phyloP scores from a whole-genome alignment of 2,113 vertebrate species.

The Sula dactylatra region DNA sequence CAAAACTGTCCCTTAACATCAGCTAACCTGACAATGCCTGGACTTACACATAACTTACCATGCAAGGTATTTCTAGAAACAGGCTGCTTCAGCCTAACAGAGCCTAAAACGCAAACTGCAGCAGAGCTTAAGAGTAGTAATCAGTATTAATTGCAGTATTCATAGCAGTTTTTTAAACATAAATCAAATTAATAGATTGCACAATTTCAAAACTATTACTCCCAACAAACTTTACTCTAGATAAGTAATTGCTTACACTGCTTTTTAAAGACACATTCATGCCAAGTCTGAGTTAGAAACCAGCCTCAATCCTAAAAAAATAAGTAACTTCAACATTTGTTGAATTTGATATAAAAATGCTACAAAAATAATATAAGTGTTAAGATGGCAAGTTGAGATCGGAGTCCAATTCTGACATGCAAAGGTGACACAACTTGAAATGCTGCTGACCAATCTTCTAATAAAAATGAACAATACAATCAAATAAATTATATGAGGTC shows the following conservation, averaged over 20 bases:
- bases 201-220: constrained; percentile 10
- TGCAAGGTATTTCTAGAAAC: neutral
- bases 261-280: constrained; percentile 11
- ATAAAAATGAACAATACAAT: constrained; percentile 36
- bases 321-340: neutral
- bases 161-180: neutral
- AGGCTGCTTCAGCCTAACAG: neutral
- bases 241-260: constrained; percentile 15
- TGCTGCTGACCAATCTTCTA: neutral
- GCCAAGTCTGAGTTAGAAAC: neutral
- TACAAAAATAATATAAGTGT: neutral
- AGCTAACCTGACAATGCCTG: neutral
- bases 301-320: neutral
- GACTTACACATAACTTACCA: neutral
- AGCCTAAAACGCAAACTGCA: neutral
- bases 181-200: constrained; percentile 30
- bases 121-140: neutral
- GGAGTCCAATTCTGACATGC: neutral
- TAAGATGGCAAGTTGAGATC: neutral
- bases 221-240: neutral
- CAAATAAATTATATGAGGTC: constrained; percentile 49
- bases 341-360: neutral
- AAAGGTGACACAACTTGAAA: constrained; percentile 2
- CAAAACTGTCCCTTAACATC: neutral
- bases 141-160: constrained; percentile 27